phyloP scores from a whole-genome alignment of 2,113 vertebrate species.

The Grus americana region DNA sequence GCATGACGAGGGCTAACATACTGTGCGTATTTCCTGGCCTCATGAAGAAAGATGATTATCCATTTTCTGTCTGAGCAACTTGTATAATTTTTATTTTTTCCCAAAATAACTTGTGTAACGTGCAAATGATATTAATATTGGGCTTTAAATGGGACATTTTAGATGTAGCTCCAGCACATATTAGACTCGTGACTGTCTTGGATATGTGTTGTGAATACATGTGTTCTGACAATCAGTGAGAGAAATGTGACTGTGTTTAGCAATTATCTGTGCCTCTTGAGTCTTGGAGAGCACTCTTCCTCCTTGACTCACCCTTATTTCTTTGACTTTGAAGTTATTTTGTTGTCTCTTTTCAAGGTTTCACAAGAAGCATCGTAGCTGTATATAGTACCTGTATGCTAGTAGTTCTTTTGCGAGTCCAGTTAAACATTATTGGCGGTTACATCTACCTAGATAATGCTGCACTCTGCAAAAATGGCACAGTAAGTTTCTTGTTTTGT shows the following conservation, averaged over 20 bases:
- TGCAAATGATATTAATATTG: neutral
- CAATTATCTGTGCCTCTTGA: neutral
- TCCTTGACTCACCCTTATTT: neutral
- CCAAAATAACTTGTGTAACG: neutral
- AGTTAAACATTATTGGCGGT: conserved; percentile 96
- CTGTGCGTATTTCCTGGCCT: neutral
- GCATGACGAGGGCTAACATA: neutral
- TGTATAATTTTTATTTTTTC: neutral
- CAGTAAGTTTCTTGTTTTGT: conserved; percentile 69
- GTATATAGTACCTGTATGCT: conserved; percentile 98
- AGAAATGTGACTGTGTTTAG: neutral
- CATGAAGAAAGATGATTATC: neutral
- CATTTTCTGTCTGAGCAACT: neutral
- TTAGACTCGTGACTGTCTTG: neutral
- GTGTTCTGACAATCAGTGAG: neutral
- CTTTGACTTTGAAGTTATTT: neutral
- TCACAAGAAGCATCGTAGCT: conserved; percentile 90
- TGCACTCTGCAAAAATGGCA: conserved; percentile 79
- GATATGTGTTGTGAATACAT: neutral
- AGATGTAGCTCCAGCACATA: neutral
- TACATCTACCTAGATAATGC: conserved; percentile 98
- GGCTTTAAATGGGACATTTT: neutral
- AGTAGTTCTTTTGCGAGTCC: conserved; percentile 90
- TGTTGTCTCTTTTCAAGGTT: conserved; percentile 77
- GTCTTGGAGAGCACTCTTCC: neutral